phyloP scores from a whole-genome alignment of 2,888 invertebrate genomes.

The Thalpophila matura region DNA sequence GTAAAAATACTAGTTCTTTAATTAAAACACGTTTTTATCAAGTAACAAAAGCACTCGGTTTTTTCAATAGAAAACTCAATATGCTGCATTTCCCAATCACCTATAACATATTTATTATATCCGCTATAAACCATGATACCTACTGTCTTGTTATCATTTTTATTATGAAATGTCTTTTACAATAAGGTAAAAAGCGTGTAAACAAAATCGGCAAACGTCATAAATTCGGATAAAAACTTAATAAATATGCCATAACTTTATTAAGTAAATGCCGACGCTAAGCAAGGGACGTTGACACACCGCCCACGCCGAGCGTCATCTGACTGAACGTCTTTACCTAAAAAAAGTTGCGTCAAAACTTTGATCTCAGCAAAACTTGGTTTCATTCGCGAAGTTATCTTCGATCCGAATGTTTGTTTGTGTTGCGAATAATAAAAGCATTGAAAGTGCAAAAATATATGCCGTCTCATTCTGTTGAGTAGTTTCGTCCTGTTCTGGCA shows the following conservation, averaged over 20 bases:
- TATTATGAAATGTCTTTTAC: background rate
- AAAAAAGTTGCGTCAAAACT: constrained; percentile 69
- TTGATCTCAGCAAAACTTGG: constrained; percentile 71
- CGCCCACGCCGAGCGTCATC: constrained; percentile 41
- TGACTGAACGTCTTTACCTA: constrained; percentile 36
- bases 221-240: constrained; percentile 34
- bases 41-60: background rate
- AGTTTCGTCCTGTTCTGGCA: constrained; percentile 78
- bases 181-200: constrained; percentile 4
- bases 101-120: background rate
- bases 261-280: constrained; percentile 37
- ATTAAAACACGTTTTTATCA: background rate
- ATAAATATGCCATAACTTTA: constrained; percentile 37
- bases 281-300: constrained; percentile 42
- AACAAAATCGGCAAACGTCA: constrained; percentile 22
- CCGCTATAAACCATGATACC: constrained; percentile 10
- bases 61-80: background rate
- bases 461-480: constrained; percentile 74
- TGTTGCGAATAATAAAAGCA: constrained; percentile 87
- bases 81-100: background rate
- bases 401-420: constrained; percentile 82
- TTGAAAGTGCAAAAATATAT: constrained; percentile 83
- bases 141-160: constrained; percentile 23
- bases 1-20: constrained; percentile 10
- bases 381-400: constrained; percentile 70